Percentiles rank a stretch among this genome's conserved stretches.
These are phyloP conservation scores for Tamias sibiricus DNA, from an alignment of 2,113 vertebrate species.

Conservation along the genomic window DNA sequence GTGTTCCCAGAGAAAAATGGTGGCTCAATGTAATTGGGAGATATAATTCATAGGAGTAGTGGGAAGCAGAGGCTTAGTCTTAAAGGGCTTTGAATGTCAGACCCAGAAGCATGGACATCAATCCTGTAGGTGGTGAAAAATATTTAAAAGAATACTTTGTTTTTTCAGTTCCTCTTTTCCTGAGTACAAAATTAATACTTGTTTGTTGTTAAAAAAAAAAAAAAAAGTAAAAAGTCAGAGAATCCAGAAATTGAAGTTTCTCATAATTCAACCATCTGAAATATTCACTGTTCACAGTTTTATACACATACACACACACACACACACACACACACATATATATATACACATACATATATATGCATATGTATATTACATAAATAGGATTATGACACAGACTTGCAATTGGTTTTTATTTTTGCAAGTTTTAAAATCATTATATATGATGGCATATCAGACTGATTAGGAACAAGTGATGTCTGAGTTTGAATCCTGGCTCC, in stretches of 20 bases:
- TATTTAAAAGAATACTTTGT: slow-evolving; percentile 22
- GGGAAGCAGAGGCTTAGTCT: neutral
- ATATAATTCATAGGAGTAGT: neutral
- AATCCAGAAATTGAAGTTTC: slow-evolving; percentile 34
- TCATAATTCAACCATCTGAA: slow-evolving; percentile 3
- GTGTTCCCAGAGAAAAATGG: slow-evolving; percentile 25
- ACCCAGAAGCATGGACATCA: neutral
- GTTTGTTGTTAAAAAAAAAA: neutral
- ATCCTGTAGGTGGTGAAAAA: neutral
- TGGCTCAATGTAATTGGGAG: neutral
- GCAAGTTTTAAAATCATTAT: slow-evolving; percentile 20
- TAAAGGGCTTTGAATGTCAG: neutral
- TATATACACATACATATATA: neutral
- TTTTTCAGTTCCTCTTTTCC: neutral
- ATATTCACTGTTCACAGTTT: neutral
- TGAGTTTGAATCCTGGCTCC: neutral
- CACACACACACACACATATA: too few species aligned
- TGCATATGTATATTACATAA: neutral
- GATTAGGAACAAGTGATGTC: slow-evolving; percentile 19
- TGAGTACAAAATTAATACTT: slow-evolving; percentile 26
- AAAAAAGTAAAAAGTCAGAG: neutral
- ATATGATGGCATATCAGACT: neutral
- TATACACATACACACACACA: neutral
- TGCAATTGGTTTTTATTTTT: neutral
- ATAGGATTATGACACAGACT: slow-evolving; percentile 21